phyloP scores from a whole-genome alignment of 2,888 invertebrate species.

The Conomelus anceps region DNA sequence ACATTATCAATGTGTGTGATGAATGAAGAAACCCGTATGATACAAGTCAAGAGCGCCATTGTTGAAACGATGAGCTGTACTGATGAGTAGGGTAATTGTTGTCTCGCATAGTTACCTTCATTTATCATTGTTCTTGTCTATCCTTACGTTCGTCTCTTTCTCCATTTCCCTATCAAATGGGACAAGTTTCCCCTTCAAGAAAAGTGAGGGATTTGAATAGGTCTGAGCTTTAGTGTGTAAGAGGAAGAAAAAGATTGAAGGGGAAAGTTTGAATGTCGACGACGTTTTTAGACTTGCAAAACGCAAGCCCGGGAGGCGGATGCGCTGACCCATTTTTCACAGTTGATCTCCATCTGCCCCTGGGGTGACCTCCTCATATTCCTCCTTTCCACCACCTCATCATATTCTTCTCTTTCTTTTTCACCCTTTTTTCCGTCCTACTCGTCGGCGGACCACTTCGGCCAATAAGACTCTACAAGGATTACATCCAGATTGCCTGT shows the following conservation, averaged over 20 bases:
- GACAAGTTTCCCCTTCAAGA: not conserved
- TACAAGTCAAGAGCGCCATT: not conserved
- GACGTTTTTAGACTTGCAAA: slow-evolving; percentile 10
- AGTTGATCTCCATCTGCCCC: slow-evolving; percentile 9
- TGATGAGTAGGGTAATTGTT: not conserved
- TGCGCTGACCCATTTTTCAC: slow-evolving; percentile 12
- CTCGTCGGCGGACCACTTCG: not conserved
- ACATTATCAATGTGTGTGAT: not conserved
- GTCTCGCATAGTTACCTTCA: not conserved
- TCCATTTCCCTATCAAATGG: not conserved
- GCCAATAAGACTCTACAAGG: slow-evolving; percentile 9
- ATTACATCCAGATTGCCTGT: slow-evolving; percentile 12
- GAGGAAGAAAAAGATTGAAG: not conserved
- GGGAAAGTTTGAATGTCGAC: slow-evolving; percentile 1
- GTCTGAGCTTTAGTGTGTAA: not conserved
- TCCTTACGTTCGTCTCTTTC: not conserved
- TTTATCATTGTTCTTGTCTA: not conserved
- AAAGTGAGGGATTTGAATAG: not conserved
- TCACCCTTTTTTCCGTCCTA: not conserved
- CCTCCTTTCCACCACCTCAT: not conserved
- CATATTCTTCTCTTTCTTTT: not conserved
- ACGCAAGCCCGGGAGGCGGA: not conserved
- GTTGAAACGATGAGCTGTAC: not conserved
- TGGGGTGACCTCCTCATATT: not conserved
- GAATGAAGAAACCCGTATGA: not conserved